These are phyloP conservation scores for Sebastes taczanowskii DNA, from an alignment of 2,797 vertebrate species.

Conservation along the genomic window DNA sequence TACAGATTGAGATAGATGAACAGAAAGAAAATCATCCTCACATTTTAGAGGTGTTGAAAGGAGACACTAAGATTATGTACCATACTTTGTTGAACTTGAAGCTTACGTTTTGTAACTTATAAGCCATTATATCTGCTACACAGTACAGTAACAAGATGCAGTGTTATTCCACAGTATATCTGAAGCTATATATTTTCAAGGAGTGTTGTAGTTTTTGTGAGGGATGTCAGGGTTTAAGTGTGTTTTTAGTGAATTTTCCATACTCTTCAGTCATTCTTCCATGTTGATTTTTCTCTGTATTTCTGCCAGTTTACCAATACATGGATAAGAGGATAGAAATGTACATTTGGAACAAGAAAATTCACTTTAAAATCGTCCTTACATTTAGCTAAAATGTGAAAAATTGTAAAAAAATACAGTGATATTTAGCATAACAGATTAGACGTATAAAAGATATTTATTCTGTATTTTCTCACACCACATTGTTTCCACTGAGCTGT, in stretches of 20 bases:
- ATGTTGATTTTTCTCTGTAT: not conserved
- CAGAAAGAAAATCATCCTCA: not conserved
- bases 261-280: not conserved
- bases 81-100: slow-evolving; percentile 25
- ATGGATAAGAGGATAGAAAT: slow-evolving; percentile 9
- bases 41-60: not conserved
- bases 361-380: slow-evolving; percentile 1
- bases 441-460: slow-evolving; percentile 19
- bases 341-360: not conserved
- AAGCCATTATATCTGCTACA: slow-evolving; percentile 47
- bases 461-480: slow-evolving; percentile 30
- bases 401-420: not conserved
- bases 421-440: slow-evolving; percentile 12
- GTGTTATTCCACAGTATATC: slow-evolving; percentile 50
- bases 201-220: slow-evolving; percentile 52
- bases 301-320: not conserved
- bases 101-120: slow-evolving; percentile 38
- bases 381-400: slow-evolving; percentile 13
- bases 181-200: slow-evolving; percentile 56
- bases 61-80: not conserved
- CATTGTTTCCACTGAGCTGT: slow-evolving; percentile 38
- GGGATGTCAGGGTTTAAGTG: slow-evolving; percentile 26
- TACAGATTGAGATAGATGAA: slow-evolving; percentile 19
- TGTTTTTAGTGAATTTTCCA: slow-evolving; percentile 11
- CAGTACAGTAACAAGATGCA: slow-evolving; percentile 40